Base-by-base conservation (phyloP, 2,797 vertebrate genomes). In the Catostomus latipinnis region DNA sequence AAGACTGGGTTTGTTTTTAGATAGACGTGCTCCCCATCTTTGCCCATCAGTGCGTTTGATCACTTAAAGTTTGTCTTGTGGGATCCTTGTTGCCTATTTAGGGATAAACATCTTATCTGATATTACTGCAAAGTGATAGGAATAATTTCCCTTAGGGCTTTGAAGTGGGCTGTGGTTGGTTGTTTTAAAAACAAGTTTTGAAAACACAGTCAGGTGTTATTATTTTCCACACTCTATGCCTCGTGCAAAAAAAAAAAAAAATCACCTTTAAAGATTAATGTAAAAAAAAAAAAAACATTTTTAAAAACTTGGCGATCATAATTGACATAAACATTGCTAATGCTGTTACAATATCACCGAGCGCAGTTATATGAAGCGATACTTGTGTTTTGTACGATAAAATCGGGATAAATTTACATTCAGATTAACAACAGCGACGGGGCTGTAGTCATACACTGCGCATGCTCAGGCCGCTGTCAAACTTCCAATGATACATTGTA, bases 401-500 rank as follows among this genome's bases (percentile, higher is more conserved):
- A 34, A 34, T 34, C 34, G 34, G 34, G 34, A 34, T 34, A 34
- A 2, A 74, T 69, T 43, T 78, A 69, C 67, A 76, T 66, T 89
- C 88, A 85, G 86, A 68, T 81, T 86, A 84, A 86, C 80, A 83
- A 81, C 77, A 62, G 81, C 83, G 84, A 68, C 83, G 84, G 83
- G 45, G 60, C 58, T 1, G 81, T 83, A 82, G 82, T 81, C 90
- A 85, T 85, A 85, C 87, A 49, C 14, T 78, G 88, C 93, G 81
- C 93, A 91, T 13, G 94, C 93, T 93, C 90, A 88, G 16, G 80
- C 72, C 58, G 72, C 74, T 73, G 72, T 54, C 76, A 85, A 87
- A 82, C 86, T 83, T 82, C 74, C 72, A 69, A 58, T 57, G 52
- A 46, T 79, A 61, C 46, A 46, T 13, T 62, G 5, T 69, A 14